phyloP scores from a whole-genome alignment of 2,113 vertebrate species.

The Oreochromis tanganicae region DNA sequence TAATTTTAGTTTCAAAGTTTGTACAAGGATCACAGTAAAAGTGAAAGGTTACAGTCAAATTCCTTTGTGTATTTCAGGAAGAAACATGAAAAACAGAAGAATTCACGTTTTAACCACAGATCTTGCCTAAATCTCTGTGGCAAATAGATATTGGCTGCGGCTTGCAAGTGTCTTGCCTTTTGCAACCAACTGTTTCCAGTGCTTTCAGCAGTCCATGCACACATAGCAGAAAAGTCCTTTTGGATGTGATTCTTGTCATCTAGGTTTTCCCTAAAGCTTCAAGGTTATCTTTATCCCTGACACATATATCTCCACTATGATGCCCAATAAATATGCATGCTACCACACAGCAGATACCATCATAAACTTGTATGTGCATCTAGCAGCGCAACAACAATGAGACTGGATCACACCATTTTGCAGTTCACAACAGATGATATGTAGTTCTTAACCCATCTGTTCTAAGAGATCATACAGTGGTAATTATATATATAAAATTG shows the following conservation, averaged over 20 bases:
- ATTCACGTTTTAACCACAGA: not conserved
- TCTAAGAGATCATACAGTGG: not conserved
- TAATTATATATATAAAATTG: not conserved
- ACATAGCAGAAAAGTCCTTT: not conserved
- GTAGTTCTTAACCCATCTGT: not conserved
- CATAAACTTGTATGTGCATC: not conserved
- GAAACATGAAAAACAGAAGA: not conserved
- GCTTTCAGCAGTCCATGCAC: not conserved
- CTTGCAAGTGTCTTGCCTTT: not conserved
- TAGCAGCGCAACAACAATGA: not conserved
- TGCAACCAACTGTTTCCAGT: not conserved
- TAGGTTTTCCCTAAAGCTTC: not conserved
- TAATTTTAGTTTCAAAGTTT: not conserved
- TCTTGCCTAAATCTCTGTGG: not conserved
- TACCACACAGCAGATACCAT: not conserved
- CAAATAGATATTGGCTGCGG: not conserved
- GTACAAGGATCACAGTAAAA: not conserved
- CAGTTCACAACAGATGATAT: not conserved
- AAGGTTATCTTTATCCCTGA: not conserved
- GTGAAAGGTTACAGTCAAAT: not conserved
- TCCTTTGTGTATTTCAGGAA: not conserved
- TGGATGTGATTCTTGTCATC: not conserved
- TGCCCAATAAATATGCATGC: not conserved
- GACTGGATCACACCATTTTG: not conserved
- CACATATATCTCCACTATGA: not conserved